Conservation (phyloP, 2,113 vertebrate species). For the Numida meleagris region DNA sequence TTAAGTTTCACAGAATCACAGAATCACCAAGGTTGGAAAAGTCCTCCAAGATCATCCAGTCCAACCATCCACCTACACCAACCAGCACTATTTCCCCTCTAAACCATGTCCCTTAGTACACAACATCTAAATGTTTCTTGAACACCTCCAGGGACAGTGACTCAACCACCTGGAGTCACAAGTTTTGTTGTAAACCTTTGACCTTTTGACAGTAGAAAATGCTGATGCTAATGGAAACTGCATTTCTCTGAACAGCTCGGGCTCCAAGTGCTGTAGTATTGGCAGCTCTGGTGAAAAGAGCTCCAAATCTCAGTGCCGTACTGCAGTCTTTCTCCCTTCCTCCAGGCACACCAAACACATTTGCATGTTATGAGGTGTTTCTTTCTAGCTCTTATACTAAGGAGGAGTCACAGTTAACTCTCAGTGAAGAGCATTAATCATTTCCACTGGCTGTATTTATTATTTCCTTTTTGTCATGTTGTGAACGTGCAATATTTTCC, state of each 20-base stretch:
- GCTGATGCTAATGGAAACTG: slow-evolving; percentile 10
- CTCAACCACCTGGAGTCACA: too few relatives aligned
- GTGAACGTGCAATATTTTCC: background rate
- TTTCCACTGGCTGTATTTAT: background rate
- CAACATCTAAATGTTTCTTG: too few relatives aligned
- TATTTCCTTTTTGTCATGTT: background rate
- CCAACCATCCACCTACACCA: too few relatives aligned
- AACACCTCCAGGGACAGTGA: background rate
- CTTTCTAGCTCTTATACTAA: background rate
- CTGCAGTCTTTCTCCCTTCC: background rate
- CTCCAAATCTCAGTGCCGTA: background rate
- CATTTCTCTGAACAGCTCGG: background rate
- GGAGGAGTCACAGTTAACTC: background rate
- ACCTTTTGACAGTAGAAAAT: slow-evolving; percentile 18
- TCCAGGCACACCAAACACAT: background rate
- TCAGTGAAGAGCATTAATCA: background rate
- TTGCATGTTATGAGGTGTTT: background rate
- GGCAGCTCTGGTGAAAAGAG: background rate
- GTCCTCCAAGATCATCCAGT: too few relatives aligned
- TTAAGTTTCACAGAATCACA: too few relatives aligned
- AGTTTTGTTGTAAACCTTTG: slow-evolving; percentile 25
- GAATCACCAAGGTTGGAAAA: too few relatives aligned
- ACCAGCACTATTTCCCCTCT: too few relatives aligned
- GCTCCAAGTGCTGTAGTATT: background rate
- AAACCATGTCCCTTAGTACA: too few relatives aligned